A percentile compares a stretch with the other conserved stretches of the same genome.
Conservation (phyloP, 1,140 invertebrate species). For the Trichonephila inaurata region DNA sequence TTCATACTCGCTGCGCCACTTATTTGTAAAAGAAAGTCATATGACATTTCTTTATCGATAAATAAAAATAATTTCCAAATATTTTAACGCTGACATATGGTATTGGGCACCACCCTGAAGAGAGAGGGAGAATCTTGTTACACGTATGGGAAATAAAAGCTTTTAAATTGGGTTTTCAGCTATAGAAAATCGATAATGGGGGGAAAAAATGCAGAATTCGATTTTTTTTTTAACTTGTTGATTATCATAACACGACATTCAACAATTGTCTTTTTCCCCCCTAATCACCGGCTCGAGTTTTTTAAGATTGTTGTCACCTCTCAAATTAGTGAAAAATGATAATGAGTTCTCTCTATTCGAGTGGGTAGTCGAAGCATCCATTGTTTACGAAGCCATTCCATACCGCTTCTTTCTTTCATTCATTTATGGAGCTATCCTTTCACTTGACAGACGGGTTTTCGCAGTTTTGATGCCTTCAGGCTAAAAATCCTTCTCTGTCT, state of each 20-base stretch:
- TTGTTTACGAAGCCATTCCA: constrained; percentile 31
- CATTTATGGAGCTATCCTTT: constrained; percentile 12
- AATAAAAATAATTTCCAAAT: too few relatives aligned
- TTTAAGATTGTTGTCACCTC: constrained; percentile 14
- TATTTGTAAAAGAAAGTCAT: too few relatives aligned
- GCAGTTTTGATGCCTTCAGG: constrained; percentile 3
- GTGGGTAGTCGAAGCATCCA: constrained; percentile 27
- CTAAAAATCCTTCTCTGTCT: constrained; percentile 18
- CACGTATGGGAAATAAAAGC: too few relatives aligned
- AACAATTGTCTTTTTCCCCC: neutral
- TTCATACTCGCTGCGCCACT: too few relatives aligned
- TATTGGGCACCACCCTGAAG: too few relatives aligned
- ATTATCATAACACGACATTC: neutral
- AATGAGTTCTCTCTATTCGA: neutral
- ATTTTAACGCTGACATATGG: too few relatives aligned
- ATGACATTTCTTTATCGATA: too few relatives aligned
- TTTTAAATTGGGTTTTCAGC: too few relatives aligned
- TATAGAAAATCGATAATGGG: too few relatives aligned
- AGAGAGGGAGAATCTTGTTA: too few relatives aligned
- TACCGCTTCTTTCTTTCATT: constrained; percentile 9
- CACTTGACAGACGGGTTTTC: constrained; percentile 47
- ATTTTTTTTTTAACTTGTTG: too few relatives aligned
- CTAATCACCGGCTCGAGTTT: neutral
- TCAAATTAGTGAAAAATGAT: constrained; percentile 11
- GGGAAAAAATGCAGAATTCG: neutral